These are phyloP conservation scores for Adelges cooleyi DNA, from an alignment of 1,140 invertebrate genomes.

Conservation along the genomic window DNA sequence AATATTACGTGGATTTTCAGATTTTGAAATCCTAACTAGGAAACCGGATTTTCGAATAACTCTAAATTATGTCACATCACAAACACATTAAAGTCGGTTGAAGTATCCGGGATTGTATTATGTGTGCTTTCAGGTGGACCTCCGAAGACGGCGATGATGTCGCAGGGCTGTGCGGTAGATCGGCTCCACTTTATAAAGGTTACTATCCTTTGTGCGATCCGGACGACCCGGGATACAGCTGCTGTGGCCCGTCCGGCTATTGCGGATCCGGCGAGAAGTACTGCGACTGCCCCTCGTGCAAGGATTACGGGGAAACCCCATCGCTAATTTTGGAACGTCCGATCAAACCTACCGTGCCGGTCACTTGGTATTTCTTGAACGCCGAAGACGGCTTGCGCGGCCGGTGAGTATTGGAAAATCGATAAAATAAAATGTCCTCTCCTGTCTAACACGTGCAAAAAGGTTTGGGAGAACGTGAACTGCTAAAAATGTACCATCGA, in stretches of 20 bases:
- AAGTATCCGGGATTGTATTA: too few relatives aligned
- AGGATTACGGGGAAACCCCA: constrained; percentile 30
- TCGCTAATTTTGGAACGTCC: constrained; percentile 30
- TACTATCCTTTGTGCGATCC: constrained; percentile 32
- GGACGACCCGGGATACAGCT: constrained; percentile 32
- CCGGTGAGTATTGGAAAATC: background rate
- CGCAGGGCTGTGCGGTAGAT: constrained; percentile 31
- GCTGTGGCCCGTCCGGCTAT: constrained; percentile 31
- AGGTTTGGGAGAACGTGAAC: too few relatives aligned
- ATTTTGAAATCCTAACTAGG: too few relatives aligned
- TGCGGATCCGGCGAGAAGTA: constrained; percentile 31
- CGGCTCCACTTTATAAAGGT: constrained; percentile 32
- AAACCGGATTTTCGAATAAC: too few relatives aligned
- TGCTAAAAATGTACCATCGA: background rate
- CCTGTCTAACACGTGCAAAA: too few relatives aligned
- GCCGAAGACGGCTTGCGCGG: constrained; percentile 29
- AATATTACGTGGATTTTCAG: too few relatives aligned
- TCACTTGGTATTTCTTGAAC: constrained; percentile 30
- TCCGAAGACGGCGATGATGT: constrained; percentile 30
- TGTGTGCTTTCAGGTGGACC: constrained; percentile 31
- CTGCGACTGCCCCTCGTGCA: constrained; percentile 30
- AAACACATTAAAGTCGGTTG: too few relatives aligned
- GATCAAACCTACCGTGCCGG: constrained; percentile 30
- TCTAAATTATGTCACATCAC: too few relatives aligned
- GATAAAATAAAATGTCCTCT: too few relatives aligned